Base-by-base conservation (phyloP, 2,113 vertebrate species). In the Hystrix cristata region DNA sequence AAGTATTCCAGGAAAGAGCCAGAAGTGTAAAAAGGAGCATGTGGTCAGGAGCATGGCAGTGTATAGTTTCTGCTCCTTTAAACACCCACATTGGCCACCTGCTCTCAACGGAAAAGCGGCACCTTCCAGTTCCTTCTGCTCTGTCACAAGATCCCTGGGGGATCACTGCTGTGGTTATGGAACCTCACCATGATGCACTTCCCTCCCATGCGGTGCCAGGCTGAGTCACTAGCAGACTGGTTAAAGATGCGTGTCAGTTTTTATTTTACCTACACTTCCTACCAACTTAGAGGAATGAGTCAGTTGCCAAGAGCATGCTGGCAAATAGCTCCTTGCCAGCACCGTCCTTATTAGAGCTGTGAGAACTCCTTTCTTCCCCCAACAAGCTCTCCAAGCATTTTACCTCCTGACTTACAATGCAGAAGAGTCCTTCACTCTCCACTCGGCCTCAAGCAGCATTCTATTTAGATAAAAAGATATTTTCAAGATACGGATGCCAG, bases 271-370 rank as follows among this genome's bases (percentile, higher is more conserved):
- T 97, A 82, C 86, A 80, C 71, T 91, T 97, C 95, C 60, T 80
- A 92, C 87, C 97, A 88, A 97, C 95, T 97, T 97, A 96, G 96
- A 96, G 92, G 48, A 90, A 85, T 74, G 91, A 98, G 94, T 82
- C 38, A 7, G 86, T 96, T 98, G 97, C 96, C 98, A 98, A 97
- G 96, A 96, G 96, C 96, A 85, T 4, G 18, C 96, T 98, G 98
- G 98, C 98, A 98, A 97, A 84, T 53, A 0, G 59, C 95, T 87
- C 71, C 87, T 96, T 87, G 76, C 98, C 97, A 90, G 97, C 96
- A 95, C 95, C 83, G 82, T 98, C 97, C 83, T 98, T 97, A 98
- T 98, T 98, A 97, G 94, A 95, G 95, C 91, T 97, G 89, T 95
- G 96, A 98, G 96, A 98, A 67, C 60, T 72, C 48, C 97, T 79